phyloP scores from a whole-genome alignment of 1,140 invertebrate genomes.

The Bombus polaris region DNA sequence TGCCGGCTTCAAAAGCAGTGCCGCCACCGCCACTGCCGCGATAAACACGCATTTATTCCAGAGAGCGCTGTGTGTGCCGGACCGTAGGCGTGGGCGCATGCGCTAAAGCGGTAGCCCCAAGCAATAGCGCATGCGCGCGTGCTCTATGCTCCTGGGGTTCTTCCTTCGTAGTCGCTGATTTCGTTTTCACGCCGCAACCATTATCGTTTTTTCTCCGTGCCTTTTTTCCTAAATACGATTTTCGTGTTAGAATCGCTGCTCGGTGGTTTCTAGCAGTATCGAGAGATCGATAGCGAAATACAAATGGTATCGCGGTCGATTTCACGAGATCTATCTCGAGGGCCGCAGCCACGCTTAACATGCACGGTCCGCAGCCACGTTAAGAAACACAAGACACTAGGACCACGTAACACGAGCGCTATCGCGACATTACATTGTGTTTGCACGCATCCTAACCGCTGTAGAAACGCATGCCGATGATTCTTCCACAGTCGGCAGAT shows the following conservation, averaged over 20 bases:
- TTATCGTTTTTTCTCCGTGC: neutral
- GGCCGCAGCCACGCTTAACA: conserved; percentile 10
- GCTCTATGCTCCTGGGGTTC: conserved; percentile 34
- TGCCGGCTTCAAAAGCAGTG: conserved; percentile 75
- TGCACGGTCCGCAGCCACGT: conserved; percentile 24
- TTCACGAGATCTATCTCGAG: neutral
- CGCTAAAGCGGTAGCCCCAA: conserved; percentile 46
- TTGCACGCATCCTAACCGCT: conserved; percentile 67
- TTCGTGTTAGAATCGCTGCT: neutral
- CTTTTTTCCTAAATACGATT: neutral
- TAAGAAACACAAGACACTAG: conserved; percentile 55
- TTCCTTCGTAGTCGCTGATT: neutral
- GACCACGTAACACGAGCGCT: conserved; percentile 53
- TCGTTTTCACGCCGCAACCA: neutral
- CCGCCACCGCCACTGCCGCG: conserved; percentile 74
- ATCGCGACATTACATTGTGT: conserved; percentile 69
- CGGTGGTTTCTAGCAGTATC: neutral
- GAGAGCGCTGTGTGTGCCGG: conserved; percentile 62
- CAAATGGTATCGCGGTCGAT: conserved; percentile 14
- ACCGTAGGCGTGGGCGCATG: conserved; percentile 57
- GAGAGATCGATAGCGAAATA: neutral
- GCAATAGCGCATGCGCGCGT: conserved; percentile 54
- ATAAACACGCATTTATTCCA: conserved; percentile 80
- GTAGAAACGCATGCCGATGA: conserved; percentile 65
- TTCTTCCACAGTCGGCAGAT: conserved; percentile 66